These are phyloP conservation scores for Atractosteus spatula DNA, from an alignment of 2,113 vertebrate species.

Conservation along the genomic window DNA sequence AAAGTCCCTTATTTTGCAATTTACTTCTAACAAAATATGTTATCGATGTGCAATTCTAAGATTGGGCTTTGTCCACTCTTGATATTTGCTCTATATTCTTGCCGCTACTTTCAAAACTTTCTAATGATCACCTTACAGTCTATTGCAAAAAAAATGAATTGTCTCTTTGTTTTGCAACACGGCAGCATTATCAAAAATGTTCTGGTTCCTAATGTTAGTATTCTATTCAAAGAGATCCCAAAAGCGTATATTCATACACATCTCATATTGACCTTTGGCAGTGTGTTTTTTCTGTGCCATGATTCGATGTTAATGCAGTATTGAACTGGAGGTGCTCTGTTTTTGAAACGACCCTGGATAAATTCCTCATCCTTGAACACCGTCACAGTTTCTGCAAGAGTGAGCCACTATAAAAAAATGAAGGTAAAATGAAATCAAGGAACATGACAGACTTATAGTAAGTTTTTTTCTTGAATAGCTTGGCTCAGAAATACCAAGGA, in stretches of 20 bases:
- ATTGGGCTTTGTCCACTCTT: neutral
- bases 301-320: neutral
- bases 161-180: neutral
- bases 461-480: too few relatives aligned
- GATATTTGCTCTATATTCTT: neutral
- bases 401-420: too few relatives aligned
- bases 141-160: neutral
- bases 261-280: neutral
- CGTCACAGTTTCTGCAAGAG: too few relatives aligned
- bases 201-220: neutral
- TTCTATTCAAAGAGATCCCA: neutral
- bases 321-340: neutral
- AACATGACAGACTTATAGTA: too few relatives aligned
- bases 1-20: too few relatives aligned
- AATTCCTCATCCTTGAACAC: too few relatives aligned
- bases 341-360: too few relatives aligned
- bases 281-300: neutral
- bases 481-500: too few relatives aligned
- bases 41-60: too few relatives aligned
- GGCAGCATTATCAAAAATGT: neutral
- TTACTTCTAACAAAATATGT: too few relatives aligned
- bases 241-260: neutral
- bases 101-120: neutral
- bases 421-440: too few relatives aligned
- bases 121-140: neutral